Base-by-base conservation (phyloP, 2,888 invertebrate genomes). In the Schizotus pectinicornis region DNA sequence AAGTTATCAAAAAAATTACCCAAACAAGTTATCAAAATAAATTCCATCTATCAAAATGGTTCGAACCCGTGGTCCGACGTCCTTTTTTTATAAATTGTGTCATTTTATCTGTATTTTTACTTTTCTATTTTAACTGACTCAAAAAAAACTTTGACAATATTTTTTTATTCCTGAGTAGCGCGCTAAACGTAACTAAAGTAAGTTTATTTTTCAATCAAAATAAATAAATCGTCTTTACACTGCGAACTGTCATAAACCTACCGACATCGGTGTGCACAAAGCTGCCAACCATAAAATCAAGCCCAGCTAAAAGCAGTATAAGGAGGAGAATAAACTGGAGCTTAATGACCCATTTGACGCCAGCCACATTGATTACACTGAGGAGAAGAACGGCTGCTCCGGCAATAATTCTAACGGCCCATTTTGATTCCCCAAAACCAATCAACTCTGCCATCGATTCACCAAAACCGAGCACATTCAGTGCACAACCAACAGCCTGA, bases 301-400 rank as follows among this genome's bases (percentile, higher is more conserved):
- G 81, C 7, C 94, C 95, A 56, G 97, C 95, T 60, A 95, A 79
- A 49, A 95, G 84, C 56, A 98, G 84, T 52, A 96, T 87, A 67
- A 95, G 82, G 14, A 98, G 83, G 39, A 98, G 84, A 32, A 91
- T 81, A 81, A 98, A 95, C 77, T 98, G 98, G 51, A 98, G 81
- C 74, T 98, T 94, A 55, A 98, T 91, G 22, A 98, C 97, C 96
- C 97, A 98, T 78, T 97, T 97, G 0, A 98, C 97, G 36, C 98
- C 98, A 22, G 97, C 96, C 37, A 97, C 85, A 81, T 98, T 98
- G 67, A 98, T 95, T 61, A 91, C 88, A 52, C 95, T 90, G 11
- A 98, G 83, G 34, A 95, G 81, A 41, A 96, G 80, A 1, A 97
- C 92, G 41, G 96, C 94, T 5, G 90, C 88, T 51, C 92, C 87